Conservation (phyloP, 2,113 vertebrate species). For the Sarotherodon lohbergeri region DNA sequence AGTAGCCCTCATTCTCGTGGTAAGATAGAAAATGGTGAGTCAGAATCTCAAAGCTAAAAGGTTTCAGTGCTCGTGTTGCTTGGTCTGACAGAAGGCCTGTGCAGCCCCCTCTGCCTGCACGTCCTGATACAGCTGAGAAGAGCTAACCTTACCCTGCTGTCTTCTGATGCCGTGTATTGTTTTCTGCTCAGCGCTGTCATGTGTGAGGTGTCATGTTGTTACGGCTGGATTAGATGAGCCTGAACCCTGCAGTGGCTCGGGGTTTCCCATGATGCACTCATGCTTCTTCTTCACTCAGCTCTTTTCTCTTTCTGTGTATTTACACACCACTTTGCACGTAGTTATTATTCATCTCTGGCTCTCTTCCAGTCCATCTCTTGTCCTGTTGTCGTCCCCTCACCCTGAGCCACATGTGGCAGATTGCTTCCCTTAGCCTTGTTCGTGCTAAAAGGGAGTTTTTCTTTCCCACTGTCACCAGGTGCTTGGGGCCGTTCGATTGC, state of each 20-base stretch:
- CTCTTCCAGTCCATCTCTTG: not conserved
- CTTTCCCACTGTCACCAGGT: not conserved
- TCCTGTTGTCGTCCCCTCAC: not conserved
- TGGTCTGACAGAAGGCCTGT: not conserved
- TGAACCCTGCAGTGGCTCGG: too few species aligned
- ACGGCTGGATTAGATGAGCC: too few species aligned
- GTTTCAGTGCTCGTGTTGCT: not conserved
- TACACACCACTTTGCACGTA: too few species aligned
- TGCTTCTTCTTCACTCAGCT: too few species aligned
- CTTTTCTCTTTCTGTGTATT: too few species aligned
- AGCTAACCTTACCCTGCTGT: not conserved
- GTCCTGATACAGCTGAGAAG: not conserved
- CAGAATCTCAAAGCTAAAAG: not conserved
- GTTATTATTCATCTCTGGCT: too few species aligned
- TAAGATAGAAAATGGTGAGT: conserved; percentile 87
- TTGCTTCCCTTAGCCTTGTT: not conserved
- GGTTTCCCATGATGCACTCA: too few species aligned
- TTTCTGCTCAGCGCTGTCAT: not conserved
- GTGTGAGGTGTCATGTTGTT: not conserved
- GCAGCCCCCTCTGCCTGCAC: not conserved
- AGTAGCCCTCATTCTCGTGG: conserved; percentile 88
- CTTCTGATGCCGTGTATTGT: not conserved
- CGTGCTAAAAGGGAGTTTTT: not conserved
- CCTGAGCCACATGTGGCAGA: not conserved
- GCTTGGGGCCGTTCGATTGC: accelerated